Base-by-base conservation (phyloP, 2,888 invertebrate species). In the Nomada fabriciana region DNA sequence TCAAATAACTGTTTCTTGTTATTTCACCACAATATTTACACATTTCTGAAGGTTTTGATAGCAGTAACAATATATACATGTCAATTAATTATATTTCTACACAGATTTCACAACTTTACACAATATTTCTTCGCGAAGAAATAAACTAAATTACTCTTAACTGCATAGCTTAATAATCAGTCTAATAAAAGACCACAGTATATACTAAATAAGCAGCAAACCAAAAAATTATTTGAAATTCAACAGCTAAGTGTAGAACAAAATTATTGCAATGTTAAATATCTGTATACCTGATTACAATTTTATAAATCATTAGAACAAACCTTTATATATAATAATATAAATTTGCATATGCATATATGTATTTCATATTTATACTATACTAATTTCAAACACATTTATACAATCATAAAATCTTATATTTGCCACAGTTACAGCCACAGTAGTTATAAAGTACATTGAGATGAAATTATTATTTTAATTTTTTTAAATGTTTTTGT, bases 361-460 rank as follows among this genome's bases (percentile, higher is more conserved):
- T 52, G 5, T 52, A 52, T 36, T 7, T 5, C 36, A 11, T 47
- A 47, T 47, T 15, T 13, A 13, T 11, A 43, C n/a, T 63, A 59
- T 50, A 2, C 29, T 72, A 77, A 20, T 11, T 42, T 67, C 50
- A 9, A 52, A 57, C 64, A 79, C 59, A 70, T 69, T 73, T 79
- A 65, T 79, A 70, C 59, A 79, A 69, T 36, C 20, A 59, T 68
- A 64, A 79, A 61, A 64, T 25, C 47, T 73, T 23, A 67, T 42
- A 47, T 53, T 65, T 53, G 36, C 67, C 50, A 50, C 25, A 68
- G n/a, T 20, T n/a, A n/a, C n/a, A n/a, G 36, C 67, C 50, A 50
- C 25, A 68, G n/a, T 20, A n/a, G n/a, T n/a, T 57, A 36, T 36
- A 36, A 57, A 52, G 43, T 68, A 68, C 29, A 59, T 23, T 3